These are phyloP conservation scores for Cuniculus paca DNA, from an alignment of 2,797 vertebrate genomes.

Conservation along the genomic window DNA sequence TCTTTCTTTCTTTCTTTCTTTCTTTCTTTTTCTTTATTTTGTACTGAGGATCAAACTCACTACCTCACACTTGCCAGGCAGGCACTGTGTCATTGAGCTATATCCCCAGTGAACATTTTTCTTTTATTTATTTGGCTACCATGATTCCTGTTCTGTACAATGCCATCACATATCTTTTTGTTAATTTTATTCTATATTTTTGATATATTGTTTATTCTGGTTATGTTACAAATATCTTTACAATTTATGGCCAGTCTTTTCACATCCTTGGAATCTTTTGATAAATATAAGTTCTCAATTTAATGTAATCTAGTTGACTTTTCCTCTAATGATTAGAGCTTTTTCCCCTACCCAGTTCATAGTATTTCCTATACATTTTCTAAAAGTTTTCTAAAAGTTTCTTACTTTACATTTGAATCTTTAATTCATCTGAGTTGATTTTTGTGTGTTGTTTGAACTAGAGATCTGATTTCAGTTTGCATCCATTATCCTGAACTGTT, in stretches of 20 bases:
- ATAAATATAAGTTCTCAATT: not conserved
- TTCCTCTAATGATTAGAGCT: not conserved
- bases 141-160: not conserved
- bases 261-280: not conserved
- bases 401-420: conserved; percentile 2
- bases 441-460: conserved; percentile 2
- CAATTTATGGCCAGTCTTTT: conserved; percentile 5
- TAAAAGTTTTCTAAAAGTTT: conserved; percentile 23
- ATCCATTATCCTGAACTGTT: not conserved
- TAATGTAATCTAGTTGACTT: not conserved
- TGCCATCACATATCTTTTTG: not conserved
- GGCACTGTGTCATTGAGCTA: no score
- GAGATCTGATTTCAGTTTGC: conserved; percentile 14
- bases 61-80: no score
- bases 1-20: no score
- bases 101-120: not conserved
- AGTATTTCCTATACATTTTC: not conserved
- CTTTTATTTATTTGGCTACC: not conserved
- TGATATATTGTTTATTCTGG: not conserved
- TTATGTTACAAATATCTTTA: not conserved
- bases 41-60: no score
- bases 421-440: conserved; percentile 39
- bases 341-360: not conserved
- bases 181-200: not conserved
- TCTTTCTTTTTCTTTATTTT: no score